Conservation (phyloP, 2,113 vertebrate species). For the Dissostichus mawsoni region DNA sequence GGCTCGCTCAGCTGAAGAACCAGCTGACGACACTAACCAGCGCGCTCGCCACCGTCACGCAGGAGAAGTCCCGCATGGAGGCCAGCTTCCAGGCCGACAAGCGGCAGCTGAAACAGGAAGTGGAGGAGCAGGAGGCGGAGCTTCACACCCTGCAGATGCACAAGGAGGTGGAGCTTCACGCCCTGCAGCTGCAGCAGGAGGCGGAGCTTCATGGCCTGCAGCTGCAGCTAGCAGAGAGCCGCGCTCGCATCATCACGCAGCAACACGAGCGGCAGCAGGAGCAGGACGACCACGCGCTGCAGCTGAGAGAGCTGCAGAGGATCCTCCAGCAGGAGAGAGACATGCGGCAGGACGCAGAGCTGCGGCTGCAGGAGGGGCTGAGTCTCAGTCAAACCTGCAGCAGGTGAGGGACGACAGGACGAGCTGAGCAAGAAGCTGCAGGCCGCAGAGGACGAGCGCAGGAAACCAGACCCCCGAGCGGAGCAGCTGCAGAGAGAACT, state of each 20-base stretch:
- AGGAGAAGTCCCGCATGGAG: slow-evolving; percentile 97
- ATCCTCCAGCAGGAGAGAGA: slow-evolving; percentile 89
- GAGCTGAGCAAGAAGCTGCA: slow-evolving; percentile 83
- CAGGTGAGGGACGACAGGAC: slow-evolving; percentile 85
- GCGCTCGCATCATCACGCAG: slow-evolving; percentile 89
- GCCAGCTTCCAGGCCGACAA: slow-evolving; percentile 94
- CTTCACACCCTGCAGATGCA: slow-evolving; percentile 84
- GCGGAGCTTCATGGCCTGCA: slow-evolving; percentile 80
- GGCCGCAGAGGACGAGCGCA: slow-evolving; percentile 76
- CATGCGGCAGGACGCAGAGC: slow-evolving; percentile 86
- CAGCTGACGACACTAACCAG: slow-evolving; percentile 92
- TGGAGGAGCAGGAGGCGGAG: slow-evolving; percentile 88
- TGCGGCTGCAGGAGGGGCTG: slow-evolving; percentile 86
- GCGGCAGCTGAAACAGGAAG: slow-evolving; percentile 90
- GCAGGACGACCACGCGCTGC: slow-evolving; percentile 90
- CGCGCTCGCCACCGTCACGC: slow-evolving; percentile 91
- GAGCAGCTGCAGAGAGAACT: slow-evolving; percentile 88
- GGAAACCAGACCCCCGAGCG: slow-evolving; percentile 84
- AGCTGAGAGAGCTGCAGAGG: slow-evolving; percentile 93
- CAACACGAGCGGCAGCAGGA: slow-evolving; percentile 94
- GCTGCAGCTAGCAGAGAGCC: slow-evolving; percentile 90
- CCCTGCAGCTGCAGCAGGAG: slow-evolving; percentile 85
- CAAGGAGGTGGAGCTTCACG: slow-evolving; percentile 80
- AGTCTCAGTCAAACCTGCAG: slow-evolving; percentile 81
- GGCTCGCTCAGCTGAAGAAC: slow-evolving; percentile 85